Percentiles rank a stretch among this genome's conserved stretches.
Conservation (phyloP, 1,140 invertebrate genomes). For the Drosophila mauritiana region DNA sequence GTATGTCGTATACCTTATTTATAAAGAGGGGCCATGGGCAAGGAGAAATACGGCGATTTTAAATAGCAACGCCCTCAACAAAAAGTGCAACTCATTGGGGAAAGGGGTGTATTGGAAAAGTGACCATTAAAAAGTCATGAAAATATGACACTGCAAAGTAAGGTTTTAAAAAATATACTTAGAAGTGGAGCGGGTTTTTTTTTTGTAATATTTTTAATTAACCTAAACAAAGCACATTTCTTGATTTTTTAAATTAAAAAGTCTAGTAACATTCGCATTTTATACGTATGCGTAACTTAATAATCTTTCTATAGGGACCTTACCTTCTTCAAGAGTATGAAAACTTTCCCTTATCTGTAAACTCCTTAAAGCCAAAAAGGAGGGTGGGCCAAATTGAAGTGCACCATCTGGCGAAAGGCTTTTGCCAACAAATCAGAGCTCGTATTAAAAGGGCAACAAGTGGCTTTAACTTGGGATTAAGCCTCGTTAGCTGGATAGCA, state of each 20-base stretch:
- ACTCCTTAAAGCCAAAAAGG: conserved; percentile 4
- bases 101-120: neutral
- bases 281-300: neutral
- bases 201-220: no score
- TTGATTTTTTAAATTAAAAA: no score
- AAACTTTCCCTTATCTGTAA: conserved; percentile 11
- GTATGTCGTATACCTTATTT: neutral
- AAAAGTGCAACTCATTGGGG: conserved; percentile 20
- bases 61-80: conserved; percentile 10
- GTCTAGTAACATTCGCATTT: no score
- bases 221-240: no score
- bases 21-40: neutral
- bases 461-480: conserved; percentile 17
- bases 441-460: conserved; percentile 39
- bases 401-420: conserved; percentile 19
- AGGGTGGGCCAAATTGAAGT: no score
- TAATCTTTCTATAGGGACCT: neutral
- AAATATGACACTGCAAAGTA: neutral
- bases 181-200: no score
- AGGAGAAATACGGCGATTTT: conserved; percentile 5
- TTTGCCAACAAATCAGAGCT: neutral
- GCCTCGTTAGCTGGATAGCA: conserved; percentile 13
- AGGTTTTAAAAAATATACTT: no score
- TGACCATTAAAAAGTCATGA: no score
- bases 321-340: conserved; percentile 5